Base-by-base conservation (phyloP, 2,797 vertebrate species). In the Typhlichthys subterraneus region DNA sequence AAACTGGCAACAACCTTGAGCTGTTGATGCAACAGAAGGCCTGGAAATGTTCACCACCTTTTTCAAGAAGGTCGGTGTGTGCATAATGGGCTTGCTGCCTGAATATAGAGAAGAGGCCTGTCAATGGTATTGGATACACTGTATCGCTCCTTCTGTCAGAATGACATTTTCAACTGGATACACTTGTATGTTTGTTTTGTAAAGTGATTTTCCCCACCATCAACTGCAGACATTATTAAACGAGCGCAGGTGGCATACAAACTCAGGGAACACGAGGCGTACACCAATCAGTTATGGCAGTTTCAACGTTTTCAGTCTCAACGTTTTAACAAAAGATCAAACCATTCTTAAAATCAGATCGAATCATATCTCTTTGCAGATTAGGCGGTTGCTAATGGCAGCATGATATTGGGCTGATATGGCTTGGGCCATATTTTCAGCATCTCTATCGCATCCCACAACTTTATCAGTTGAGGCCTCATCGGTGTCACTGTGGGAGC, bases 381-480 rank as follows among this genome's bases (percentile, higher is more conserved):
- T 45, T 55, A 5, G 59, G 64, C 57, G 6, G 38, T 45, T 6
- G 31, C 48, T 69, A 69, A 67, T 56, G 69, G 61, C 53, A 54
- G 67, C 63, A 57, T 77, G 69, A 75, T 15, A 48, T 33, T 65
- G 56, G 66, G 70, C 42, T 53, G 48, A 53, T 77, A 76, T 69
- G 33, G 33, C 65, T 23, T 0, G 13, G 53, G 71, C 45, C 48
- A 12, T 77, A 72, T 85, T 85, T 85, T 65, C 84, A 62, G 70
- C 82, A 75, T 87, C 78, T 84, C 63, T 70, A 72, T 84, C 82
- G 72, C 81, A 67, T 84, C 81, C 63, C 52, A 15, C 69, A 66
- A 80, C 78, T 89, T 91, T 92, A 92, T 92, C 87, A 84, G 86
- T 47, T 61, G 57, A 73, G 89, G 65, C 85, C 63, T 59, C 45